Evolutionary conservation across 2,113 vertebrate species (phyloP).

Genomic region (Morphnarchus princeps): DNA sequence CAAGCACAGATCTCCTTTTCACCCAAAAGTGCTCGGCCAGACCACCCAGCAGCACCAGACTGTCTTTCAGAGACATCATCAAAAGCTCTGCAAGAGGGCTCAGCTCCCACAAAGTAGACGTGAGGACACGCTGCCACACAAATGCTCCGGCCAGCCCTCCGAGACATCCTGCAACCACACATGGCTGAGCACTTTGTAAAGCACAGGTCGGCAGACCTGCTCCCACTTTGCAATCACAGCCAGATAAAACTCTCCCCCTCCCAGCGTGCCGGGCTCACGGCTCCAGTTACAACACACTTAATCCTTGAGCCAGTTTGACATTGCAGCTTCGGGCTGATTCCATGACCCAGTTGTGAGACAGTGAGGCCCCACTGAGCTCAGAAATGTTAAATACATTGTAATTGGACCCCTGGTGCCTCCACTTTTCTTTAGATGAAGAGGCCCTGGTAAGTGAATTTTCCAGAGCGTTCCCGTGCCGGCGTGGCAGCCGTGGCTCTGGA

Average conservation of each 20-base stretch:
- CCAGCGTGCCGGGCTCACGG: not conserved
- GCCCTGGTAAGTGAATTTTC: conserved; percentile 6
- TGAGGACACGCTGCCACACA: not conserved
- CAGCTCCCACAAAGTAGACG: rapidly evolving
- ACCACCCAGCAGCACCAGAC: not conserved
- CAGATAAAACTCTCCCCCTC: not conserved
- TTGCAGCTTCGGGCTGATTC: not conserved
- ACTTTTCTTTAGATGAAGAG: not conserved
- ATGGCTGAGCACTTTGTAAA: not conserved
- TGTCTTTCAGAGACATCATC: not conserved
- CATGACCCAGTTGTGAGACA: conserved; percentile 10
- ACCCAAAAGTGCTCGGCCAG: rapidly evolving
- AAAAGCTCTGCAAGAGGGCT: not conserved
- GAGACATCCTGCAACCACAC: not conserved
- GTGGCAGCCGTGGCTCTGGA: rapidly evolving
- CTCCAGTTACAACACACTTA: conserved; percentile 53
- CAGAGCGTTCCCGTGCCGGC: rapidly evolving
- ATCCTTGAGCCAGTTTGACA: not conserved
- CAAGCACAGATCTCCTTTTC: not conserved
- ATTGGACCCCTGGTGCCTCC: conserved; percentile 3
- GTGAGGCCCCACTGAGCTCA: conserved; percentile 20
- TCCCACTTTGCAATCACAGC: not conserved
- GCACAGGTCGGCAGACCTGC: not conserved
- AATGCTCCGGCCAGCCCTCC: rapidly evolving
- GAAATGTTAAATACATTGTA: conserved; percentile 29